Conservation (phyloP, 1,140 invertebrate genomes). For the Drosophila sproati region DNA sequence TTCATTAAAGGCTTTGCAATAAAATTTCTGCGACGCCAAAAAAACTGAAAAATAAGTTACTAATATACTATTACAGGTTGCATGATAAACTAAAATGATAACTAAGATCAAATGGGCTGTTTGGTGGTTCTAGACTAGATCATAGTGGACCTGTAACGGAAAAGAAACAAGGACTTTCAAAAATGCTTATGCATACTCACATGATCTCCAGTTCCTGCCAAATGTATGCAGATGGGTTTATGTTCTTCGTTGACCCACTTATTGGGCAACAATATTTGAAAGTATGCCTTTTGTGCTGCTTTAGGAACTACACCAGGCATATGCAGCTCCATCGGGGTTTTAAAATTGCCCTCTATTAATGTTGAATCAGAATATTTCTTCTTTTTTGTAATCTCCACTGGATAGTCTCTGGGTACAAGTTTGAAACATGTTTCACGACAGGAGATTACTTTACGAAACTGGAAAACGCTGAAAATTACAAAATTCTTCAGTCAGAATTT, state of each 20-base stretch:
- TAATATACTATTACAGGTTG: background rate
- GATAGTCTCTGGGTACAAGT: constrained; percentile 93
- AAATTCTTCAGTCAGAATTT: background rate
- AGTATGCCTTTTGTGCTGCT: constrained; percentile 92
- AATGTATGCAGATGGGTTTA: constrained; percentile 96
- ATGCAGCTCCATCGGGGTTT: constrained; percentile 92
- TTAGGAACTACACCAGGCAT: constrained; percentile 94
- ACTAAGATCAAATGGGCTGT: no score
- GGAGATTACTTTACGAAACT: constrained; percentile 94
- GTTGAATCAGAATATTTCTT: constrained; percentile 90
- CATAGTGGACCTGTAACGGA: no score
- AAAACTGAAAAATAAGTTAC: constrained; percentile 89
- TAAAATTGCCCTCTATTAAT: constrained; percentile 94
- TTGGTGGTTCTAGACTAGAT: no score
- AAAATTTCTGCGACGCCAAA: constrained; percentile 94
- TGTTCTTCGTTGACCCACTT: constrained; percentile 89
- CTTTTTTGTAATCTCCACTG: constrained; percentile 95
- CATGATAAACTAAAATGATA: no score
- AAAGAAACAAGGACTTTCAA: background rate
- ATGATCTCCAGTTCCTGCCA: constrained; percentile 99
- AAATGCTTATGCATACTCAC: constrained; percentile 86
- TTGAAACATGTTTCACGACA: constrained; percentile 93
- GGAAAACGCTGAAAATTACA: constrained; percentile 90
- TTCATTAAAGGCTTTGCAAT: constrained; percentile 94
- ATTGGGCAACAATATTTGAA: constrained; percentile 93